A percentile compares a stretch with the other conserved stretches of the same genome.
Conservation (phyloP, 2,113 vertebrate genomes). For the Esox niger region DNA sequence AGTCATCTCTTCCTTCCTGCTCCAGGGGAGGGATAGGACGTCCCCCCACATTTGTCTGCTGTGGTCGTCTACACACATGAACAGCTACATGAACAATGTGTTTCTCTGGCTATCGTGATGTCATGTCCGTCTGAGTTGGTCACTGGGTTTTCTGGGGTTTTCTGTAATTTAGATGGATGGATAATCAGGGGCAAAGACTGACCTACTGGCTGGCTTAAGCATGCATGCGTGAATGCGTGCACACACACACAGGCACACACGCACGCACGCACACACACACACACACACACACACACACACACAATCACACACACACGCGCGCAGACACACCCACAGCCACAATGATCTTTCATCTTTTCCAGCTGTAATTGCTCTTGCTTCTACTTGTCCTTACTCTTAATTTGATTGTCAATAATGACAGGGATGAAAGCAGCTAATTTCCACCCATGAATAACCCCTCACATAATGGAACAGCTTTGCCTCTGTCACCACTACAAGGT, state of each 20-base stretch:
- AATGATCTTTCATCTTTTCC: not conserved
- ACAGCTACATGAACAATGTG: constrained; percentile 2
- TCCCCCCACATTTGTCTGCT: not conserved
- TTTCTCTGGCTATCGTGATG: not conserved
- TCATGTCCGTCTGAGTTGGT: not conserved
- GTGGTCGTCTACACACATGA: constrained; percentile 9
- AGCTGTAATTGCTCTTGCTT: constrained; percentile 35
- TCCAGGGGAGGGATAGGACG: not conserved
- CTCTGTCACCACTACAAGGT: constrained; percentile 22
- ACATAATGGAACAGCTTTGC: constrained; percentile 43
- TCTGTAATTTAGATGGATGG: constrained; percentile 9
- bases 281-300: not conserved
- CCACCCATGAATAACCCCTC: constrained; percentile 11
- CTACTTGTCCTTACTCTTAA: constrained; percentile 22
- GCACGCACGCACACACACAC: not conserved
- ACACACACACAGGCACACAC: not conserved
- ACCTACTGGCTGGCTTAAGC: not conserved
- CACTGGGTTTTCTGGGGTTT: constrained; percentile 2
- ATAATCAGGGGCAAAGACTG: constrained; percentile 1
- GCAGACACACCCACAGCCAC: not conserved
- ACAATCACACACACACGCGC: not conserved
- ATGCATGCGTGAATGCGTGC: too few relatives aligned
- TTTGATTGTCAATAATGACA: constrained; percentile 37
- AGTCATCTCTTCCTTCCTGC: constrained; percentile 44
- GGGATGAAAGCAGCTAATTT: constrained; percentile 30